Conservation (phyloP, 2,797 vertebrate genomes). For the Nasua narica region DNA sequence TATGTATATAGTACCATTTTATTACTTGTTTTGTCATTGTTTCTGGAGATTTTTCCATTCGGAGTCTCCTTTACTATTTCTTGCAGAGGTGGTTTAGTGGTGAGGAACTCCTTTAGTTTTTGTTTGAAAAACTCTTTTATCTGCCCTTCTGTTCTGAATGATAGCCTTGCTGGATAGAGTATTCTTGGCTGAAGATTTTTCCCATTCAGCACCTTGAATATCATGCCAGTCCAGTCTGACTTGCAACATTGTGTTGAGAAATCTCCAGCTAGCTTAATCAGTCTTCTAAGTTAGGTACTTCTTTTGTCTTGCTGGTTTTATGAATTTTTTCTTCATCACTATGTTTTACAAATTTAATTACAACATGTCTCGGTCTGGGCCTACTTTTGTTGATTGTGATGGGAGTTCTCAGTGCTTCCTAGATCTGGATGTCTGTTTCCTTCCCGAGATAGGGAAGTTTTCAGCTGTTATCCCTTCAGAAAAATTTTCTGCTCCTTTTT, state of each 20-base stretch:
- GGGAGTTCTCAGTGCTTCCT: not conserved
- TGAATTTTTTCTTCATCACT: not conserved
- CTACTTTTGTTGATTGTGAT: not conserved
- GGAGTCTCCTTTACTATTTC: not conserved
- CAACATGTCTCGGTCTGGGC: not conserved
- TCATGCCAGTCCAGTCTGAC: not conserved
- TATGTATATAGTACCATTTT: not conserved
- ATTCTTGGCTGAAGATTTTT: not conserved
- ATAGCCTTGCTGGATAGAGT: not conserved
- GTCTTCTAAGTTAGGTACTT: not conserved
- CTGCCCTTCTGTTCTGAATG: not conserved
- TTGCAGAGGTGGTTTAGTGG: not conserved
- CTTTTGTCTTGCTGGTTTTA: not conserved
- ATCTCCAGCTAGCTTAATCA: not conserved
- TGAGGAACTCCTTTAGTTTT: not conserved
- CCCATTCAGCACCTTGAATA: not conserved
- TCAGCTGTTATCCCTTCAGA: not conserved
- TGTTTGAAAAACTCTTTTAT: not conserved
- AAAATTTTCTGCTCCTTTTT: not conserved
- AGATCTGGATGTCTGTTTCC: not conserved
- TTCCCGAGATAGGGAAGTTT: not conserved
- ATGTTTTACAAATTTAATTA: not conserved
- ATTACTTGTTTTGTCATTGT: not conserved
- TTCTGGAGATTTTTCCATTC: not conserved
- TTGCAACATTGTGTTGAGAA: not conserved